Conservation (phyloP, 2,797 vertebrate species). For the Dendrocincla fuliginosa region DNA sequence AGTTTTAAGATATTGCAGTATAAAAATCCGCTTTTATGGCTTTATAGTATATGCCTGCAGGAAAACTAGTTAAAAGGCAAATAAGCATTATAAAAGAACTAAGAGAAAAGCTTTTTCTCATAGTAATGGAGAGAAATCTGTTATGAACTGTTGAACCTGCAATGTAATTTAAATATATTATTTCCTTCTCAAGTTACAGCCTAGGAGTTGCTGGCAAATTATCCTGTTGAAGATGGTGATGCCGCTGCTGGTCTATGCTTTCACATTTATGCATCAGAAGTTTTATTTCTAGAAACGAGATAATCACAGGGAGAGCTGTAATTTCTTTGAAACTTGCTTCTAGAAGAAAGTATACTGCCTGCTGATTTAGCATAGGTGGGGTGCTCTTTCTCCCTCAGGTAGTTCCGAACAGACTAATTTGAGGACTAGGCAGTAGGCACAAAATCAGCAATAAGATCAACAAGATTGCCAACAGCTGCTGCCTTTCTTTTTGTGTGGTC, state of each 20-base stretch:
- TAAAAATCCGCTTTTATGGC: slow-evolving; percentile 14
- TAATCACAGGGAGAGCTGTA: not conserved
- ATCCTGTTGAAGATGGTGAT: not conserved
- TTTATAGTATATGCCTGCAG: slow-evolving; percentile 26
- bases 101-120: slow-evolving; percentile 19
- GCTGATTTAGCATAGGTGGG: not conserved
- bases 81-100: slow-evolving; percentile 42
- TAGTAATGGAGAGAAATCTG: slow-evolving; percentile 7
- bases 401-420: not conserved
- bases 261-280: not conserved
- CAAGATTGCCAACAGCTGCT: not conserved
- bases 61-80: slow-evolving; percentile 51
- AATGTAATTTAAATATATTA: slow-evolving; percentile 8
- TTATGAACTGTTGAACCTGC: slow-evolving; percentile 21
- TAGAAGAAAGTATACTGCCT: not conserved
- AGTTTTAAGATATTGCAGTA: slow-evolving; percentile 9
- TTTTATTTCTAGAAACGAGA: not conserved
- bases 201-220: not conserved
- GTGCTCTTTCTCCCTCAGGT: not conserved
- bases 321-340: not conserved
- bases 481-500: not conserved
- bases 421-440: not conserved
- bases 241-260: not conserved
- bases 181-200: not conserved
- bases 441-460: not conserved